phyloP scores from a whole-genome alignment of 2,113 vertebrate genomes.

The Anolis sagrei region DNA sequence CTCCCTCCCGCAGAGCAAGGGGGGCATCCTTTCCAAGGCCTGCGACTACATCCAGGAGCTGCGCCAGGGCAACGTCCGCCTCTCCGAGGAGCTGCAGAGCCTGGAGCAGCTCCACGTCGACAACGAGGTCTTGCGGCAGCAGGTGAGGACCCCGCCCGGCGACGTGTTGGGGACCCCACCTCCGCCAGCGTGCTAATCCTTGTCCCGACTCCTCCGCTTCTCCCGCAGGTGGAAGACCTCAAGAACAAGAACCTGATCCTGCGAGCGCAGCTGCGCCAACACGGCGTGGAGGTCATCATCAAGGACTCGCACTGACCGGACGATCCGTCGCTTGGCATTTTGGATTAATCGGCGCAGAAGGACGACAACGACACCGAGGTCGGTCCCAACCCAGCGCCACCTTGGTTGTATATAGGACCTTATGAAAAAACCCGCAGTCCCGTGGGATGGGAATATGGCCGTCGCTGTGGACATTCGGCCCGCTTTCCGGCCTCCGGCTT shows the following conservation, averaged over 20 bases:
- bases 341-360: no score
- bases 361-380: no score
- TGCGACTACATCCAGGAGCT: conserved; percentile 96
- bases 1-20: conserved; percentile 85
- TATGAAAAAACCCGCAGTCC: no score
- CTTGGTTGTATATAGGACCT: no score
- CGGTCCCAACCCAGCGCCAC: no score
- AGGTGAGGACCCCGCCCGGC: conserved; percentile 70
- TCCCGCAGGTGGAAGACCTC: conserved; percentile 86
- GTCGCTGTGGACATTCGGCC: background rate
- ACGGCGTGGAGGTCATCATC: conserved; percentile 87
- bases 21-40: conserved; percentile 94
- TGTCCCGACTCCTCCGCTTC: background rate
- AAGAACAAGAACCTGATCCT: conserved; percentile 92
- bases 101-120: conserved; percentile 90
- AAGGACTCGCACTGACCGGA: conserved; percentile 82
- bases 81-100: conserved; percentile 85
- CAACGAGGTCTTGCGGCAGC: conserved; percentile 90
- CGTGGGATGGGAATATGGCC: no score
- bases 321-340: no score
- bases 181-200: no score
- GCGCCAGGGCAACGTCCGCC: conserved; percentile 87
- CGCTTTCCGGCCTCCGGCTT: no score
- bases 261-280: conserved; percentile 88
- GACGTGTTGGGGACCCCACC: background rate